phyloP scores from a whole-genome alignment of 2,888 invertebrate species.

The Nomada lathburiana region DNA sequence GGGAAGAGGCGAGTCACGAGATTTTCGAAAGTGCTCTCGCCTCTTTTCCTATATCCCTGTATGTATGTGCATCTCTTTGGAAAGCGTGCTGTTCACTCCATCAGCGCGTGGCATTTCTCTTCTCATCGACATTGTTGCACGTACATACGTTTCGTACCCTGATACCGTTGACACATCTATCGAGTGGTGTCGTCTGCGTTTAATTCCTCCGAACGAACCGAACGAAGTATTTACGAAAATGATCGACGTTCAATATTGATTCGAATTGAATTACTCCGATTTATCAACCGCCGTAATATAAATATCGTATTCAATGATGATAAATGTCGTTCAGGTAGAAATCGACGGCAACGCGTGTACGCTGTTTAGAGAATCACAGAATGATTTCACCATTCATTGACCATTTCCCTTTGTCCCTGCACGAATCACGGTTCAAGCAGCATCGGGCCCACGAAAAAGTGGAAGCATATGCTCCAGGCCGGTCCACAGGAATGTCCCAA shows the following conservation, averaged over 20 bases:
- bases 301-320: too few relatives aligned
- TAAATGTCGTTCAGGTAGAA: too few relatives aligned
- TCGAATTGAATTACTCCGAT: background rate
- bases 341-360: too few relatives aligned
- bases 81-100: conserved; percentile 34
- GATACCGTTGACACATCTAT: conserved; percentile 6
- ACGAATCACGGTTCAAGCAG: background rate
- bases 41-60: conserved; percentile 47
- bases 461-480: conserved; percentile 29
- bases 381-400: background rate
- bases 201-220: background rate
- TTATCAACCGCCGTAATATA: background rate
- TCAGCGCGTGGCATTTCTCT: conserved; percentile 29
- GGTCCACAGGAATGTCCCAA: conserved; percentile 31
- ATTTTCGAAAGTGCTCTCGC: conserved; percentile 72
- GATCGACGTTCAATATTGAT: background rate
- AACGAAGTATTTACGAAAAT: background rate
- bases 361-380: background rate
- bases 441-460: conserved; percentile 2
- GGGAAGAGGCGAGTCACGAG: conserved; percentile 70
- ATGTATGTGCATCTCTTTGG: conserved; percentile 24
- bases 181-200: background rate
- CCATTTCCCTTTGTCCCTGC: background rate
- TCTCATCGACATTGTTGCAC: background rate
- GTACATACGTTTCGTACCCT: background rate